phyloP scores from a whole-genome alignment of 2,797 vertebrate species.

The Crocodylus rhombifer region DNA sequence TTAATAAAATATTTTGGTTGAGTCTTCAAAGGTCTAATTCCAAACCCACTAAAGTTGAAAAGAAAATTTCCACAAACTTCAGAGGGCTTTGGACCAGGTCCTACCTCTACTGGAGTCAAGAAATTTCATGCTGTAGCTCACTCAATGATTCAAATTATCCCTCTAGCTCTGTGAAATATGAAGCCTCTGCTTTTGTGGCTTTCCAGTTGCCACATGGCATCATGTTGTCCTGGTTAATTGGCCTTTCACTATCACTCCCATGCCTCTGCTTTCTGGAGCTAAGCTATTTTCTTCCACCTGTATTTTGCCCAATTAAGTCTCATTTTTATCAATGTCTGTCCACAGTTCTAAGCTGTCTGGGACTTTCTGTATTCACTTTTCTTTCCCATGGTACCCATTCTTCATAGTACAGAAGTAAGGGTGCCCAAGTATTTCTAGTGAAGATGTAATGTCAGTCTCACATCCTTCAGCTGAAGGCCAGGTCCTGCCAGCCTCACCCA shows the following conservation, averaged over 20 bases:
- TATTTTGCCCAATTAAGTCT: neutral
- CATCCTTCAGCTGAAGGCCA: neutral
- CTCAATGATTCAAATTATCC: too few relatives aligned
- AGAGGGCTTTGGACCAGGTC: neutral
- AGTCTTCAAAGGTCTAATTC: neutral
- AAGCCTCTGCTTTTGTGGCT: too few relatives aligned
- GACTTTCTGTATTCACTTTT: neutral
- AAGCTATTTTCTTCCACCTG: neutral
- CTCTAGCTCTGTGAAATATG: too few relatives aligned
- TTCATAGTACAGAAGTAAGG: neutral
- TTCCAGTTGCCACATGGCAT: too few relatives aligned
- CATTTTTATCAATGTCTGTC: neutral
- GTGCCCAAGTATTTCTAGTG: neutral
- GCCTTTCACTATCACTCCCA: neutral
- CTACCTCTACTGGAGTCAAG: too few relatives aligned
- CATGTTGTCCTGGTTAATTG: too few relatives aligned
- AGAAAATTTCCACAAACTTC: neutral
- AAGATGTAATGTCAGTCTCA: neutral
- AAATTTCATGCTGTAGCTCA: too few relatives aligned
- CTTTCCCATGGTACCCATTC: neutral
- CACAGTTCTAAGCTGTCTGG: neutral
- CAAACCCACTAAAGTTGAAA: neutral
- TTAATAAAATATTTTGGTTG: accelerated
- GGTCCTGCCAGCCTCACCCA: neutral
- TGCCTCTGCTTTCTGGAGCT: neutral